A percentile compares a stretch with the other conserved stretches of the same genome.
These are phyloP conservation scores for Sclerodermus sp. DNA, from an alignment of 2,888 invertebrate species.

Conservation along the genomic window DNA sequence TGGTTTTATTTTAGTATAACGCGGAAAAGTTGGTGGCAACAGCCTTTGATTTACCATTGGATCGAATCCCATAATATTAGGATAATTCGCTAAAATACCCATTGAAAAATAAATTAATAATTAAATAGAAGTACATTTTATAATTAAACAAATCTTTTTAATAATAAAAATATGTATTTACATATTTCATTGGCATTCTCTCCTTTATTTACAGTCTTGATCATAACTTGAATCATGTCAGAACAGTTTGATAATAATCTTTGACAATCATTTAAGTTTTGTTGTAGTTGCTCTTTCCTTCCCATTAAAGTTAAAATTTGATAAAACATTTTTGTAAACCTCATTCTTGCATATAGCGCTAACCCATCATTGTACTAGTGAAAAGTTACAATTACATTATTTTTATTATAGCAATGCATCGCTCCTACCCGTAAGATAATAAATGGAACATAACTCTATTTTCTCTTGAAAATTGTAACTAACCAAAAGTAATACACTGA, in stretches of 20 bases:
- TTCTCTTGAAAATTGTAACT: no score
- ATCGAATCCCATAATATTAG: conserved; percentile 91
- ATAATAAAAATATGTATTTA: conserved; percentile 58
- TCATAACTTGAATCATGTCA: conserved; percentile 80
- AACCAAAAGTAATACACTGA: no score
- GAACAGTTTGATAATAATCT: conserved; percentile 78
- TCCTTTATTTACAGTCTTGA: conserved; percentile 74
- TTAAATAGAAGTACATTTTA: not conserved
- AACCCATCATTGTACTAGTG: conserved; percentile 63
- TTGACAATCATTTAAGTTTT: conserved; percentile 75
- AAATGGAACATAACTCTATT: no score
- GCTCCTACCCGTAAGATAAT: no score
- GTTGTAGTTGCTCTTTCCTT: conserved; percentile 67
- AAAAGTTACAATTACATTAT: conserved; percentile 13
- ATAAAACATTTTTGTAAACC: conserved; percentile 85
- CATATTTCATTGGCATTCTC: conserved; percentile 70
- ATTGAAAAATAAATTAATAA: not conserved
- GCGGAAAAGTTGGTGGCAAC: conserved; percentile 96
- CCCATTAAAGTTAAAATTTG: conserved; percentile 75
- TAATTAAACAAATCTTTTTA: conserved; percentile 1
- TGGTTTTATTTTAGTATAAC: conserved; percentile 89
- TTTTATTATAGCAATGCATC: no score
- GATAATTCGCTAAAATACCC: conserved; percentile 64
- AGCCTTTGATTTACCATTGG: conserved; percentile 93
- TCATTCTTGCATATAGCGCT: conserved; percentile 77